Evolutionary conservation across 2,888 invertebrate species (phyloP), one percentile per base, ranked within the genome.

Genomic region (Polia nebulosa): DNA sequence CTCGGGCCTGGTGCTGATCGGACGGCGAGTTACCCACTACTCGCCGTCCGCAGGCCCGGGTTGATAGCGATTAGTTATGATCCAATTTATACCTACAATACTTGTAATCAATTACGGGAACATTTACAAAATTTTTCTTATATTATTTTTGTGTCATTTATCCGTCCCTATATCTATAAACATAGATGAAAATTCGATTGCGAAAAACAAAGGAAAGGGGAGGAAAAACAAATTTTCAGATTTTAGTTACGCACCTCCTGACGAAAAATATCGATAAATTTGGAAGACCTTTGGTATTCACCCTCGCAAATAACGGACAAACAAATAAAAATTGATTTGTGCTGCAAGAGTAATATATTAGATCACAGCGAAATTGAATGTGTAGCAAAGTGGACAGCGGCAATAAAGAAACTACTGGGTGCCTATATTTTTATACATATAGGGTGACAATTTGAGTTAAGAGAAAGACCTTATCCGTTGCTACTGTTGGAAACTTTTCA

Each of bases 251-350:
- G 3, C 49, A 51, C 9, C 11, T 55, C 32, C 8, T n/a, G n/a
- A 15, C 36, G 36, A 29, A 76, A 64, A 64, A 64, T 64, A 51
- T 44, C 39, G 0, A 76, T 76, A 70, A 36, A 76, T 57, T 53
- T 57, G n/a, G 13, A 44, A 53, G 41, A 49, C 61, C 39, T n/a
- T 63, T 17, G 34, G n/a, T 32, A 13, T 56, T 25, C 20, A 22
- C 36, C 47, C 45, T 47, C 3, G 3, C 41, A 7, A 60, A 60
- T 25, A 36, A 29, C 56, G 59, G 41, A 60, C 44, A 63, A 75
- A 74, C 69, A 73, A 58, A 75, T 75, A 59, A 74, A 65, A 69
- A 45, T 25, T 68, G 39, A 69, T 72, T 66, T 69, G 76, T 59
- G 49, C 41, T 59, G 62, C 59, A 75, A 62, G 3, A 39, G 36